phyloP scores from a whole-genome alignment of 1,140 invertebrate genomes.

The Lamellibrachia luymesi region DNA sequence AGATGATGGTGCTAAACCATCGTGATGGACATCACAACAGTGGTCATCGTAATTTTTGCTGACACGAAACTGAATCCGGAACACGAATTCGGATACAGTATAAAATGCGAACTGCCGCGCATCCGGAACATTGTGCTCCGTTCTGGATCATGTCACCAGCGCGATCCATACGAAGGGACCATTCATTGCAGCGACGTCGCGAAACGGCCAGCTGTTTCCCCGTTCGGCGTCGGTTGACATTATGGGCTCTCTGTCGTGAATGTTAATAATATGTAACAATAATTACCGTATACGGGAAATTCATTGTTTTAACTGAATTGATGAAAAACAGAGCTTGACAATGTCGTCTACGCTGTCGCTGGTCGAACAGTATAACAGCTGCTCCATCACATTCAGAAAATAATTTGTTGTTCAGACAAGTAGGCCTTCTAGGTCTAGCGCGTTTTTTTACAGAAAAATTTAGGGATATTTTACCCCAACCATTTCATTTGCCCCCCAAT shows the following conservation, averaged over 20 bases:
- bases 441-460: too few relatives aligned
- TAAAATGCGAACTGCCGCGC: background rate
- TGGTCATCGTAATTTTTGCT: background rate
- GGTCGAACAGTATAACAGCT: background rate
- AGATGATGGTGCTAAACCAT: background rate
- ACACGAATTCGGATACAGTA: background rate
- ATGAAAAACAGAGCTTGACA: background rate
- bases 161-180: background rate
- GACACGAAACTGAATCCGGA: background rate
- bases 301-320: background rate
- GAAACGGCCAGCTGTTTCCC: background rate
- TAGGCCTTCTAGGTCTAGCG: too few relatives aligned
- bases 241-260: background rate
- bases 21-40: background rate
- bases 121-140: conserved; percentile 3
- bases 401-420: too few relatives aligned
- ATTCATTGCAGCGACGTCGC: background rate
- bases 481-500: too few relatives aligned
- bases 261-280: background rate
- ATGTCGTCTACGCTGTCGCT: background rate
- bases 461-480: too few relatives aligned
- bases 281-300: background rate
- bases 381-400: background rate
- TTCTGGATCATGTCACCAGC: conserved; percentile 3
- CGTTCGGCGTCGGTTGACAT: background rate